phyloP scores from a whole-genome alignment of 1,140 invertebrate genomes.

The Leptopilina boulardi region DNA sequence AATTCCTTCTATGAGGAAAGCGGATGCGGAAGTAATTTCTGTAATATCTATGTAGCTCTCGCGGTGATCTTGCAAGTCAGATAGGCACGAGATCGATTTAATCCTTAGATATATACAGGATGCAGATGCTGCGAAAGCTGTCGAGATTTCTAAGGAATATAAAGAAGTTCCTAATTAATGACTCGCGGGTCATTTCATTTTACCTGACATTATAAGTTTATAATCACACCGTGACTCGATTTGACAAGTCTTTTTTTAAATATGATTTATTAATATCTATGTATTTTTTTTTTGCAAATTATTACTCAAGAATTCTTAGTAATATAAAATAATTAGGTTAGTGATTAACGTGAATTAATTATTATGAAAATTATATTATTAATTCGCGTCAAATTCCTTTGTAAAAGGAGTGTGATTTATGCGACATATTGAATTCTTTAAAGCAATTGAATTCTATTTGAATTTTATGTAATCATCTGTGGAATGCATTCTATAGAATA shows the following conservation, averaged over 20 bases:
- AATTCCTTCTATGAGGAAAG: constrained; percentile 49
- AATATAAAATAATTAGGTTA: too few species aligned
- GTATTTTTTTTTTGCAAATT: neutral
- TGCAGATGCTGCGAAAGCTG: constrained; percentile 62
- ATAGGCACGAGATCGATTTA: constrained; percentile 51
- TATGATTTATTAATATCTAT: neutral
- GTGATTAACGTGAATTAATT: too few species aligned
- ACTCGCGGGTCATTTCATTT: constrained; percentile 33
- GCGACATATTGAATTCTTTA: neutral
- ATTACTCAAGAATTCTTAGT: too few species aligned
- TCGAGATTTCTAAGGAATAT: constrained; percentile 58
- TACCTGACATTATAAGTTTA: neutral
- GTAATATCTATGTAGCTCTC: constrained; percentile 34
- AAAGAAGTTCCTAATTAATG: constrained; percentile 45
- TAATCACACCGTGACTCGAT: neutral
- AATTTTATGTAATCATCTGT: constrained; percentile 1
- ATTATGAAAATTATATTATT: too few species aligned
- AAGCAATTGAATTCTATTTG: neutral
- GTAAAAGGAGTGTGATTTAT: neutral
- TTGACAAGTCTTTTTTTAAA: neutral
- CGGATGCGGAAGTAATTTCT: constrained; percentile 62
- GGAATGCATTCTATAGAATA: constrained; percentile 8
- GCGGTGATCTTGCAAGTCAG: constrained; percentile 49
- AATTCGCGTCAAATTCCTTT: too few species aligned
- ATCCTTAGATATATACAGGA: constrained; percentile 55